These are phyloP conservation scores for Drosophila mulleri DNA, from an alignment of 2,888 invertebrate species.

Conservation along the genomic window DNA sequence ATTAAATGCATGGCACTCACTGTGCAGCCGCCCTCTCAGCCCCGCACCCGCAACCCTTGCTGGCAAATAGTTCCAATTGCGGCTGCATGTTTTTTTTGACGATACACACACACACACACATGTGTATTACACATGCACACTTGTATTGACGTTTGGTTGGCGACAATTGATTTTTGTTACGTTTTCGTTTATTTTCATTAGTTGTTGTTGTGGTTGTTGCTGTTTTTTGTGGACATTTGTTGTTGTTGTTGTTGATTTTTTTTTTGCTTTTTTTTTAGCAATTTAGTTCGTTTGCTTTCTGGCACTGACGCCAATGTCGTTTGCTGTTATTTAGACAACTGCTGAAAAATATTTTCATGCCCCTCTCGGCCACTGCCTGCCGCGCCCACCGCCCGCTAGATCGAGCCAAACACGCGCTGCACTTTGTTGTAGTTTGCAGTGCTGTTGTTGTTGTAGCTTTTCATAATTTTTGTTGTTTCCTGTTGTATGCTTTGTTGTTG, in stretches of 20 bases:
- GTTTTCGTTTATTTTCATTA: constrained; percentile 80
- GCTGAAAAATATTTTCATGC: constrained; percentile 73
- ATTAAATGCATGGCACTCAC: constrained; percentile 69
- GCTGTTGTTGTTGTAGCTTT: constrained; percentile 35
- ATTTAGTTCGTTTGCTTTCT: constrained; percentile 81
- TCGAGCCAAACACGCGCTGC: constrained; percentile 76
- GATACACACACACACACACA: constrained; percentile 41
- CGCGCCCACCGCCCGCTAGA: constrained; percentile 37
- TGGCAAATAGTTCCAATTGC: constrained; percentile 75
- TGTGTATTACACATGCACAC: constrained; percentile 43
- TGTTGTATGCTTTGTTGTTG: constrained; percentile 37
- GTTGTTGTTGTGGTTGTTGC: constrained; percentile 38
- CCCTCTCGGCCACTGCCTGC: constrained; percentile 14
- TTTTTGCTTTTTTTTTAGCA: constrained; percentile 65
- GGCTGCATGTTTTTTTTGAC: constrained; percentile 73
- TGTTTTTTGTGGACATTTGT: constrained; percentile 62
- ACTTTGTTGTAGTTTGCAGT: constrained; percentile 45
- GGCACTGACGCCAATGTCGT: constrained; percentile 57
- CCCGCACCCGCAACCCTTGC: constrained; percentile 5
- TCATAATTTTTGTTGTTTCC: constrained; percentile 51
- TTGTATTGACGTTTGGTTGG: constrained; percentile 80
- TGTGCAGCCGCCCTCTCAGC: not conserved
- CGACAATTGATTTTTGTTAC: constrained; percentile 81
- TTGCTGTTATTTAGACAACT: constrained; percentile 78
- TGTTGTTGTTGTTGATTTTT: constrained; percentile 34